These are phyloP conservation scores for Sebastes itinus DNA, from an alignment of 2,797 vertebrate species.

Conservation along the genomic window DNA sequence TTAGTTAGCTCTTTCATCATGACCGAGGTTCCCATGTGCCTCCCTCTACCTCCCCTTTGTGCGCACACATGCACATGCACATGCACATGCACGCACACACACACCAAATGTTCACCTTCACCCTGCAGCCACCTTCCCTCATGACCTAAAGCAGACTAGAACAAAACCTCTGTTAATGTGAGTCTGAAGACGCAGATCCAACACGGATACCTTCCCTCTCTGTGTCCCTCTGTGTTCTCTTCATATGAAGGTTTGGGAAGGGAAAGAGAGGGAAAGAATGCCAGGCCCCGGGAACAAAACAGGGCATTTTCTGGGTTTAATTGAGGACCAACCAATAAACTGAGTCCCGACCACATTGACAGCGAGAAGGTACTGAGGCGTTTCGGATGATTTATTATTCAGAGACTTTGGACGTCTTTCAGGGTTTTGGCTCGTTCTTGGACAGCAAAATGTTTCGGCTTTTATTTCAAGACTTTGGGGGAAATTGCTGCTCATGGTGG, in stretches of 20 bases:
- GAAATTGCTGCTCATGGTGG: slow-evolving; percentile 51
- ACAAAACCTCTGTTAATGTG: slow-evolving; percentile 38
- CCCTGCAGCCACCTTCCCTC: slow-evolving; percentile 34
- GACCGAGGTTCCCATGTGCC: slow-evolving; percentile 41
- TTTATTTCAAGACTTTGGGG: slow-evolving; percentile 18
- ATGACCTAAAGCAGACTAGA: slow-evolving; percentile 43
- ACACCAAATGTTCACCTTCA: neutral
- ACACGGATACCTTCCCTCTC: neutral
- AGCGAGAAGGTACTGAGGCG: slow-evolving; percentile 24
- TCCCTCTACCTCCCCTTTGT: slow-evolving; percentile 9
- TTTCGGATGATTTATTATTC: slow-evolving; percentile 57
- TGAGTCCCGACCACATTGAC: slow-evolving; percentile 38
- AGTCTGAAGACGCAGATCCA: neutral
- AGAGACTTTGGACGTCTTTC: slow-evolving; percentile 17
- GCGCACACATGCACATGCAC: neutral
- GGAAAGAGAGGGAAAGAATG: slow-evolving; percentile 4
- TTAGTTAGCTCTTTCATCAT: slow-evolving; percentile 57
- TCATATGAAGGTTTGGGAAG: slow-evolving; percentile 15
- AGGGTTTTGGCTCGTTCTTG: slow-evolving; percentile 40
- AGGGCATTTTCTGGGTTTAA: slow-evolving; percentile 51
- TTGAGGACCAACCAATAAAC: slow-evolving; percentile 55
- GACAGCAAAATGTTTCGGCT: slow-evolving; percentile 40
- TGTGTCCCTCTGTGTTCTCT: slow-evolving; percentile 29
- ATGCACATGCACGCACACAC: neutral
- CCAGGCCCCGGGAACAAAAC: slow-evolving; percentile 17